Evolutionary conservation across 1,140 invertebrate genomes (phyloP).

Genomic region (Leptinotarsa lineolata): DNA sequence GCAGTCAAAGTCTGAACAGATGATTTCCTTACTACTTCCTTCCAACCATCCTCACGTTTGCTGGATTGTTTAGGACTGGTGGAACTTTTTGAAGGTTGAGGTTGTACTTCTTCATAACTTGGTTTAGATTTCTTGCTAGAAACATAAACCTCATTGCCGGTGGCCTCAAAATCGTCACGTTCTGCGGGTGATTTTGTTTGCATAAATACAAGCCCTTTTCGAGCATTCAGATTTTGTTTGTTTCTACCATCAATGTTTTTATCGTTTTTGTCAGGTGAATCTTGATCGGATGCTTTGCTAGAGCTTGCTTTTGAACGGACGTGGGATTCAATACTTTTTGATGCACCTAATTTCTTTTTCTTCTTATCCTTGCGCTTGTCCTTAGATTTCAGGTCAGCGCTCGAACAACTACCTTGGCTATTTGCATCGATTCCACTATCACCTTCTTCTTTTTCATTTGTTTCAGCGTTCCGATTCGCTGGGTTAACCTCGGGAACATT

Average conservation of each 20-base stretch:
- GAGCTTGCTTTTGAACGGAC: slow-evolving; percentile 40
- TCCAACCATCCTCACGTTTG: slow-evolving; percentile 93
- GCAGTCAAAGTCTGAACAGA: slow-evolving; percentile 59
- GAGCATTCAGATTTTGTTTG: slow-evolving; percentile 43
- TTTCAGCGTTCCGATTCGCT: slow-evolving; percentile 45
- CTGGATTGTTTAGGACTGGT: slow-evolving; percentile 73
- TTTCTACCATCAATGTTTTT: slow-evolving; percentile 16
- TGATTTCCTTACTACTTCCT: slow-evolving; percentile 90
- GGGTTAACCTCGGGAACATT: slow-evolving; percentile 55
- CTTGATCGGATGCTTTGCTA: slow-evolving; percentile 32
- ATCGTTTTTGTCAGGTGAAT: slow-evolving; percentile 18
- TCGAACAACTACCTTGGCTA: slow-evolving; percentile 82
- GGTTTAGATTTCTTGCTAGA: slow-evolving; percentile 46
- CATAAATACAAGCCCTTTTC: slow-evolving; percentile 63
- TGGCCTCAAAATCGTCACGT: slow-evolving; percentile 71
- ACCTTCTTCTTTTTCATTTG: slow-evolving; percentile 74
- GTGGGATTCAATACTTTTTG: slow-evolving; percentile 34
- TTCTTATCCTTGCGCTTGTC: slow-evolving; percentile 77
- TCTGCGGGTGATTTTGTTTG: slow-evolving; percentile 67
- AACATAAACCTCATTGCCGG: slow-evolving; percentile 65
- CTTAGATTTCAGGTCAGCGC: slow-evolving; percentile 70
- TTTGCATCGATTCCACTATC: slow-evolving; percentile 87
- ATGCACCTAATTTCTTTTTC: slow-evolving; percentile 67
- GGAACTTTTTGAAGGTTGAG: slow-evolving; percentile 26
- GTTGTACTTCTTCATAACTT: slow-evolving; percentile 27